Evolutionary conservation across 2,113 vertebrate species (phyloP), one percentile per base, ranked within the genome.

Genomic region (Cheirogaleus medius): DNA sequence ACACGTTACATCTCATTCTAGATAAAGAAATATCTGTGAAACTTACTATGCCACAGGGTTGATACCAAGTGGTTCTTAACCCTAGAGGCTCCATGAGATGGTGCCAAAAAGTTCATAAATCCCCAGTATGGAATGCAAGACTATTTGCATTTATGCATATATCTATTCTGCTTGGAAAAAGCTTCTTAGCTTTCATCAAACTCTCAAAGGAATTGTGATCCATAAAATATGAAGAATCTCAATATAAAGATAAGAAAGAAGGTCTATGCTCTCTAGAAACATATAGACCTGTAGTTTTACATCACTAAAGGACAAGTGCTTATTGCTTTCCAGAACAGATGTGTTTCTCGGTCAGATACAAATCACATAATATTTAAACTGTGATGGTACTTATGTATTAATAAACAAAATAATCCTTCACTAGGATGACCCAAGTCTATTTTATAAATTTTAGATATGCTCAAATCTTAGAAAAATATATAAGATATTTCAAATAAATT

Each of bases 151-250:
- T 82, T 94, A 27, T 93, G 34, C 3, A 56, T 60, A 27, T 56
- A 34, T 77, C 13, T 60, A 17, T 87, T 84, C 49, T 87, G 78
- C 29, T 90, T 34, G 17, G 68, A 92, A 83, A 52, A 77, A 86
- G 15, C 21, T 58, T 77, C 37, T 44, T 39, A 68, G 23, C 47
- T 86, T 93, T 85, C 29, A 63, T n/a, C 49, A 92, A 83, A 69
- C 90, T 74, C 34, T 94, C 56, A 94, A 68, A 92, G 58, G 52
- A 6, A 56, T 47, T 11, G 74, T 23, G 27, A 92, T 42, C 42
- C 47, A 90, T 69, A 68, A 91, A 89, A 77, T 71, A 66, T 37
- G 42, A 89, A 95, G 27, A 88, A 91, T 89, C 17, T 77, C 42
- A 81, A 2, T 85, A 76, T 69, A 14, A 86, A 89, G 77, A 42